A percentile compares a stretch with the other conserved stretches of the same genome.
Evolutionary conservation across 2,888 invertebrate species (phyloP).

Genomic region (Ormyrus thymus): DNA sequence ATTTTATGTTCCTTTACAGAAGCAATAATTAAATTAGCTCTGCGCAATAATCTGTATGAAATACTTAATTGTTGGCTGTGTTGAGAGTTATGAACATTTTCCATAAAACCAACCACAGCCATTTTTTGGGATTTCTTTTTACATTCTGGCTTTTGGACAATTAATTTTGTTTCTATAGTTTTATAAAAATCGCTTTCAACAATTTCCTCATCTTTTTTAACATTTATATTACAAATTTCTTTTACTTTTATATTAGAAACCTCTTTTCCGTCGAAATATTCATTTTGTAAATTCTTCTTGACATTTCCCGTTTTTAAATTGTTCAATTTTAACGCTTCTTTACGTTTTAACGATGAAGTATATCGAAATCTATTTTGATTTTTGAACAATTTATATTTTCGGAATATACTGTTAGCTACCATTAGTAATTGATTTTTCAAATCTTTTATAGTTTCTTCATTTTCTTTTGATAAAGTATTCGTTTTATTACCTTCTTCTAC

Average conservation of each 20-base stretch:
- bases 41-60: conserved; percentile 75
- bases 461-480: not conserved
- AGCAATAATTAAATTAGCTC: conserved; percentile 81
- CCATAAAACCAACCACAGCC: conserved; percentile 67
- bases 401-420: conserved; percentile 59
- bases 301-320: not conserved
- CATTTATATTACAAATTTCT: not conserved
- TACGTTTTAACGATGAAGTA: conserved; percentile 61
- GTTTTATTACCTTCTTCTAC: not conserved
- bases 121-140: conserved; percentile 60
- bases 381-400: conserved; percentile 61
- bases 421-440: conserved; percentile 22
- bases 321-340: not conserved
- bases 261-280: not conserved
- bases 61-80: conserved; percentile 63
- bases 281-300: not conserved
- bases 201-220: conserved; percentile 10
- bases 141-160: conserved; percentile 67
- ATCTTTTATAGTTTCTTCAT: not conserved
- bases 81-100: conserved; percentile 62
- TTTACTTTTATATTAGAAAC: not conserved
- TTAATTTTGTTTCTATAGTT: conserved; percentile 70
- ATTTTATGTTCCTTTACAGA: conserved; percentile 79
- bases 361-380: conserved; percentile 59
- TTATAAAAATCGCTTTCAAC: conserved; percentile 61